These are phyloP conservation scores for Palythoa caribaeorum DNA, from an alignment of 92 coral and sea anemone genomes.

Conservation along the genomic window DNA sequence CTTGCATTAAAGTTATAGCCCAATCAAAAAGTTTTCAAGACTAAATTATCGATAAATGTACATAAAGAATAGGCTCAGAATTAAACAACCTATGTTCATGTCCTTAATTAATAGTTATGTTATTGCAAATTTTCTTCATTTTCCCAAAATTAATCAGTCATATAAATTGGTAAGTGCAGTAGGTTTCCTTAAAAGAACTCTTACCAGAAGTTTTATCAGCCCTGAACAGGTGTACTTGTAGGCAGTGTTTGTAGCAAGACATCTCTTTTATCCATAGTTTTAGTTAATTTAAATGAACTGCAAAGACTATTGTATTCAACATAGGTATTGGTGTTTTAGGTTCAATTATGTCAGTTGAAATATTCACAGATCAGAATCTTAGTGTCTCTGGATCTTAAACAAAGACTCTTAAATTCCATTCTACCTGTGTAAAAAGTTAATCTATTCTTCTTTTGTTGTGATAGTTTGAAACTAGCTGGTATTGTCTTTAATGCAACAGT, in stretches of 20 bases:
- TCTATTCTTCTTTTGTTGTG: too few relatives aligned
- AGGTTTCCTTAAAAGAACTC: background rate
- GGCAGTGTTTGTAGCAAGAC: background rate
- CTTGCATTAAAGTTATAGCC: conserved; percentile 21
- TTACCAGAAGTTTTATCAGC: background rate
- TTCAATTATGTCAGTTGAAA: too few relatives aligned
- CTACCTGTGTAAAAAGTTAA: too few relatives aligned
- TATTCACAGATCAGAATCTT: too few relatives aligned
- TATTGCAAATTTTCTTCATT: background rate
- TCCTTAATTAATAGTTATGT: background rate
- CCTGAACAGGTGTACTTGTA: background rate
- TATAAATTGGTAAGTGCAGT: background rate
- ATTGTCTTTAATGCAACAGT: too few relatives aligned
- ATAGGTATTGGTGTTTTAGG: too few relatives aligned
- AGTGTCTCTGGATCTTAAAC: too few relatives aligned
- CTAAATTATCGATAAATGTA: conserved; percentile 1
- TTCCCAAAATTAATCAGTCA: background rate
- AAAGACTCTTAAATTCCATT: too few relatives aligned
- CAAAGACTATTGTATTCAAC: too few relatives aligned
- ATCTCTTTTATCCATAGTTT: background rate
- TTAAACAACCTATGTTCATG: background rate
- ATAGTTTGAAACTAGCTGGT: too few relatives aligned
- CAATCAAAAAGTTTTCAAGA: background rate
- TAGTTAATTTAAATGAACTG: background rate
- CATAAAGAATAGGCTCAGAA: background rate